Percentiles rank a stretch among this genome's conserved stretches.
Conservation (phyloP, 2,113 vertebrate species). For the Alethe diademata region DNA sequence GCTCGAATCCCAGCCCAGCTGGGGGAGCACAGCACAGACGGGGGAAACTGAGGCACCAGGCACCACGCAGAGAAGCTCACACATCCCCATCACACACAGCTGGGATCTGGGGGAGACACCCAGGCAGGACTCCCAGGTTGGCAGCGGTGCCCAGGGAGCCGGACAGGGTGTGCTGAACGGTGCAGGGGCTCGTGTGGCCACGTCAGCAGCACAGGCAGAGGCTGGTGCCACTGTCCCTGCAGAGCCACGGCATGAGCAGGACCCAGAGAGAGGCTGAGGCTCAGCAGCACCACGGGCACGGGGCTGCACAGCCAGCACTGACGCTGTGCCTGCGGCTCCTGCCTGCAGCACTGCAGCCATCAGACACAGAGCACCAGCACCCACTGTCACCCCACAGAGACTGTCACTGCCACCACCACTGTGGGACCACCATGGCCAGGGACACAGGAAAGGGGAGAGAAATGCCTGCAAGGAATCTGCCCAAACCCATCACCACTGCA, state of each 20-base stretch:
- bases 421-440: accelerated
- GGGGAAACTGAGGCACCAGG: neutral
- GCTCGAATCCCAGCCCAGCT: neutral
- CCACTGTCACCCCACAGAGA: neutral
- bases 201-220: neutral
- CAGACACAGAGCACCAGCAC: neutral
- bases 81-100: neutral
- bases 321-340: accelerated
- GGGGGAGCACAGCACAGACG: accelerated
- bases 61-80: accelerated
- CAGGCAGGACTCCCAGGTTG: accelerated
- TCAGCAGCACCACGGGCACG: accelerated
- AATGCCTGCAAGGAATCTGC: accelerated
- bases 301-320: accelerated
- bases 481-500: accelerated
- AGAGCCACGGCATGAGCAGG: accelerated
- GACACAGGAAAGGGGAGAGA: accelerated
- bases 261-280: accelerated
- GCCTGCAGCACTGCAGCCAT: accelerated
- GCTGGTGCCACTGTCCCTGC: accelerated
- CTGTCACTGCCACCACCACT: accelerated
- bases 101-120: neutral
- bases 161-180: neutral
- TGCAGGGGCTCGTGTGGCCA: accelerated
- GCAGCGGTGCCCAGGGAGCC: accelerated